Evolutionary conservation across 2,888 invertebrate genomes (phyloP).

Genomic region (Kuschelorhynchus macadamiae): DNA sequence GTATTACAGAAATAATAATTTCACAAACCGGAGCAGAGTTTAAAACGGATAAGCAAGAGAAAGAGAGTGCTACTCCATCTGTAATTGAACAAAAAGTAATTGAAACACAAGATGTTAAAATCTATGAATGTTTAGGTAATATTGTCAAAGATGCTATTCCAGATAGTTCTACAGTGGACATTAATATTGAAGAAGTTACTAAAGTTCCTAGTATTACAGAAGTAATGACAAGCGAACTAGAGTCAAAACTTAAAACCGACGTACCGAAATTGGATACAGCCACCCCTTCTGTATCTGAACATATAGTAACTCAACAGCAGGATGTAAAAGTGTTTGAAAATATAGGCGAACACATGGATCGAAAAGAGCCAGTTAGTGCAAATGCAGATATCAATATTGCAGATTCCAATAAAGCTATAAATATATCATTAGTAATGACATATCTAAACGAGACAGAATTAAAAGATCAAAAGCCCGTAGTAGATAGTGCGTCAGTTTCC

Average conservation of each 20-base stretch:
- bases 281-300: conserved; percentile 43
- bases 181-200: conserved; percentile 61
- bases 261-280: conserved; percentile 50
- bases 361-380: conserved; percentile 43
- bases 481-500: conserved; percentile 21
- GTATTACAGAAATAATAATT: conserved; percentile 64
- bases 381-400: conserved; percentile 33
- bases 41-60: conserved; percentile 32
- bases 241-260: conserved; percentile 56
- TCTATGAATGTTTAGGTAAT: conserved; percentile 44
- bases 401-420: conserved; percentile 19
- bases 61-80: conserved; percentile 43
- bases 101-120: conserved; percentile 38
- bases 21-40: conserved; percentile 65
- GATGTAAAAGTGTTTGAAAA: conserved; percentile 53
- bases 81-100: conserved; percentile 48
- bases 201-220: conserved; percentile 62
- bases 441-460: conserved; percentile 38
- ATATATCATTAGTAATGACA: conserved; percentile 24
- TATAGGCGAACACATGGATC: conserved; percentile 58
- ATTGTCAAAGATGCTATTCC: conserved; percentile 1
- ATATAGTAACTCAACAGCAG: conserved; percentile 43
- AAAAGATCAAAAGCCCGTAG: conserved; percentile 9
- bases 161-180: conserved; percentile 51
- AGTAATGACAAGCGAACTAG: conserved; percentile 64